Evolutionary conservation across 2,797 vertebrate genomes (phyloP).

Genomic region (Danio kyathit): DNA sequence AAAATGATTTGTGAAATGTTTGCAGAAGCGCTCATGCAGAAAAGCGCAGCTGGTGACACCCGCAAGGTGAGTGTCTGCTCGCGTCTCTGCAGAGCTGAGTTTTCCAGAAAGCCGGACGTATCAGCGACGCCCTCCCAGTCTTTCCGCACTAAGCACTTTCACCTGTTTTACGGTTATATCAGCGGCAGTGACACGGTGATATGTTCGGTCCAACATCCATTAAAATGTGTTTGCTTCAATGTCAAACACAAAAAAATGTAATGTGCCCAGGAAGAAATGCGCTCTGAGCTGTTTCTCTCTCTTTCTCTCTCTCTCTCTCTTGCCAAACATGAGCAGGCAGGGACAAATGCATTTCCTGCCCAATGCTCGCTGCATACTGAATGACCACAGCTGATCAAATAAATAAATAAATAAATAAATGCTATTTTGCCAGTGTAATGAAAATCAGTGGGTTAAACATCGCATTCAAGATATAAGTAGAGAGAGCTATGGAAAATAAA

Average conservation of each 20-base stretch:
- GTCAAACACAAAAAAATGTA: conserved; percentile 23
- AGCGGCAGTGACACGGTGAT: conserved; percentile 32
- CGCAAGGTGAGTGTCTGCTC: conserved; percentile 27
- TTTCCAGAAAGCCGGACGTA: conserved; percentile 54
- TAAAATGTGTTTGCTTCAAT: conserved; percentile 38
- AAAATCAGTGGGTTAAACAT: conserved; percentile 5
- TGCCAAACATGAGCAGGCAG: conserved; percentile 26
- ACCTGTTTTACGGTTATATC: conserved; percentile 49
- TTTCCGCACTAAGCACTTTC: conserved; percentile 57
- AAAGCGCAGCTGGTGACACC: conserved; percentile 69
- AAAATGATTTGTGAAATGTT: conserved; percentile 47
- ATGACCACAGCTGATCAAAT: conserved; percentile 34
- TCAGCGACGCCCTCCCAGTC: conserved; percentile 46
- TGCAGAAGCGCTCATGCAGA: conserved; percentile 69
- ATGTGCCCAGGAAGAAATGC: conserved; percentile 3
- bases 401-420: conserved; percentile 36
- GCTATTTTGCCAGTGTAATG: conserved; percentile 20
- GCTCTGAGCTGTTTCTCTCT: conserved; percentile 26
- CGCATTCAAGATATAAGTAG: too few species aligned
- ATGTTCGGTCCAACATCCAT: conserved; percentile 25
- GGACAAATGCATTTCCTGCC: conserved; percentile 40
- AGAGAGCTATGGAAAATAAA: too few species aligned
- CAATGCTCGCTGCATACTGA: conserved; percentile 35
- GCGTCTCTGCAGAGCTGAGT: conserved; percentile 49
- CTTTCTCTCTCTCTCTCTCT: not conserved